Evolutionary conservation across 2,888 invertebrate species (phyloP), one percentile per base, ranked within the genome.

Genomic region (Siphlonurus alternatus): DNA sequence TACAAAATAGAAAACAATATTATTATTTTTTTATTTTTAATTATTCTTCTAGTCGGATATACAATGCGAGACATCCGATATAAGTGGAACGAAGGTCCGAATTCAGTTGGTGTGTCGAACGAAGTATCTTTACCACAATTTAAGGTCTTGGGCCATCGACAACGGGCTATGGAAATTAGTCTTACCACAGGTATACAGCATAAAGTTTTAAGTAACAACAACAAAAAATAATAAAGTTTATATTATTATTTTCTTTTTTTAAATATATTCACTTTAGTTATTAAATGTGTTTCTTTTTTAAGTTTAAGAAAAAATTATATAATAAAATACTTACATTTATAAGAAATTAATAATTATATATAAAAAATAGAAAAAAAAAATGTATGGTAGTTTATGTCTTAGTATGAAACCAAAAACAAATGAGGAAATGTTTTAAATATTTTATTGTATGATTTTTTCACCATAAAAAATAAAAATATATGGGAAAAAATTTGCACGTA

Each of bases 21-120:
- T 38, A 10, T 38, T 10, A 15, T 38, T 5, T 10, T 38, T 38
- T 38, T 38, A 10, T 38, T 38, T 38, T 10, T 38, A 5, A 38
- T 38, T 38, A 38, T 67, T 66, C 67, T 78, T 80, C 79, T 86
- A 94, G 94, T 93, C 88, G 94, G 93, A 84, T 94, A 94, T 87
- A 93, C 93, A 81, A 93, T 93, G 92, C 85, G 90, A 83, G 93
- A 94, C 86, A 93, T 93, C 84, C 87, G 92, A 77, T 94, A 94
- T 87, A 91, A 90, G 80, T 94, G 94, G 94, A 91, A 92, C 83
- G 91, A 93, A 81, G 92, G 92, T 74, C 88, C 89, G 76, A 88
- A 90, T 83, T 92, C 93, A 78, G 93, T 95, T 79, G 93, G 92
- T 79, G 92, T 94, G 76, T 92, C 92, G 81, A 89, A 88, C 80